Evolutionary conservation across 2,113 vertebrate genomes (phyloP).

Genomic region (Phrynosoma platyrhinos): DNA sequence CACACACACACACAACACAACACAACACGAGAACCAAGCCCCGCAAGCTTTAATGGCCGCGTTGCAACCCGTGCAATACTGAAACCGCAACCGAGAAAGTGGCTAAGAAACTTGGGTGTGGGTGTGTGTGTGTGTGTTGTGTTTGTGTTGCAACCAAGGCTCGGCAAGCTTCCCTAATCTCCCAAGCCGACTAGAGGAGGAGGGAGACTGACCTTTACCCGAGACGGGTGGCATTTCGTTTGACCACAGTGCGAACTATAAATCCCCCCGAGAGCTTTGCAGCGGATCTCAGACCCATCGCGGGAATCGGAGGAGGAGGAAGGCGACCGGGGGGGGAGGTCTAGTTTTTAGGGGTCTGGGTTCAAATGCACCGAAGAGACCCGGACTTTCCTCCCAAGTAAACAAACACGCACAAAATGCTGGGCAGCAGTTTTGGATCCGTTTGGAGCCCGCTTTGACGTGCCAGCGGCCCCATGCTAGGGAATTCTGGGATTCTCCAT

Average conservation of each 20-base stretch:
- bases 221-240: slow-evolving; percentile 71
- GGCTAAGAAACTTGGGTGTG: too few relatives aligned
- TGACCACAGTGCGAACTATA: slow-evolving; percentile 65
- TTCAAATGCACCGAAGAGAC: slow-evolving; percentile 14
- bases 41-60: too few relatives aligned
- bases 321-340: not conserved
- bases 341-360: slow-evolving; percentile 62
- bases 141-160: slow-evolving; percentile 44
- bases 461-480: not conserved
- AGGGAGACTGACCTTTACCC: slow-evolving; percentile 65
- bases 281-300: slow-evolving; percentile 70
- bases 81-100: too few relatives aligned
- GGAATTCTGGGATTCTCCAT: not conserved
- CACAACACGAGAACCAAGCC: too few relatives aligned
- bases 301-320: not conserved
- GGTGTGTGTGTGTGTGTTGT: too few relatives aligned
- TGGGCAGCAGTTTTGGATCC: slow-evolving; percentile 22
- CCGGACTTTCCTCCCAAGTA: slow-evolving; percentile 54
- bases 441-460: not conserved
- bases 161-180: slow-evolving; percentile 53
- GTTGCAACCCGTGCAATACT: too few relatives aligned
- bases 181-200: slow-evolving; percentile 49
- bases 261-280: slow-evolving; percentile 66
- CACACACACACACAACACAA: too few relatives aligned
- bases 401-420: not conserved